Evolutionary conservation across 2,888 invertebrate genomes (phyloP).

Genomic region (Matsumyia berberina): DNA sequence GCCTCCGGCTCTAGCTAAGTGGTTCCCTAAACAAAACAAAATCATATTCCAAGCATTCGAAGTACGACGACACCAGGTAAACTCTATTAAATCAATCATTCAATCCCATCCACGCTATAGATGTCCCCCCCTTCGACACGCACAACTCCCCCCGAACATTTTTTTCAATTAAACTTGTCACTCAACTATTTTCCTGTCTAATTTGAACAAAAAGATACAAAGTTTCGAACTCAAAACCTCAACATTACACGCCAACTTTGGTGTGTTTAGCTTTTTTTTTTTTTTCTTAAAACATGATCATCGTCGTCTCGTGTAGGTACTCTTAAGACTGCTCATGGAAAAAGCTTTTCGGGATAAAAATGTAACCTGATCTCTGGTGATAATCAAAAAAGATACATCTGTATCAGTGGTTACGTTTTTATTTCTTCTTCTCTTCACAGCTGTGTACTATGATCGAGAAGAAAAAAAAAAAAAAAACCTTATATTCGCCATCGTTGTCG

Average conservation of each 20-base stretch:
- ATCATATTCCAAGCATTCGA: slow-evolving; percentile 4
- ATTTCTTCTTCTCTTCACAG: slow-evolving; percentile 24
- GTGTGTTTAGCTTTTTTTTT: slow-evolving; percentile 39
- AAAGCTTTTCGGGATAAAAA: slow-evolving; percentile 70
- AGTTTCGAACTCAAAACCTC: slow-evolving; percentile 16
- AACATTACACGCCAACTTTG: slow-evolving; percentile 13
- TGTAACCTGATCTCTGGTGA: slow-evolving; percentile 69
- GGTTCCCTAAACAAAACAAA: slow-evolving; percentile 6
- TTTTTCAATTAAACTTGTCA: slow-evolving; percentile 67
- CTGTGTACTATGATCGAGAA: slow-evolving; percentile 38
- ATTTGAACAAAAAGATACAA: slow-evolving; percentile 42
- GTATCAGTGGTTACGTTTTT: slow-evolving; percentile 36
- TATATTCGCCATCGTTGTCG: slow-evolving; percentile 43
- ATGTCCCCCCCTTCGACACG: slow-evolving; percentile 1
- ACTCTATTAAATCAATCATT: slow-evolving; percentile 33
- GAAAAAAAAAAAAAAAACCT: too few species aligned
- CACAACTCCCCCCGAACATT: neutral
- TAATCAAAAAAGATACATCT: slow-evolving; percentile 67
- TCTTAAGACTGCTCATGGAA: slow-evolving; percentile 24
- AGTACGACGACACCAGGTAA: slow-evolving; percentile 53
- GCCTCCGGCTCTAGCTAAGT: neutral
- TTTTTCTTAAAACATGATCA: neutral
- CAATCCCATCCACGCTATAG: slow-evolving; percentile 8
- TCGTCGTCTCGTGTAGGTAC: neutral
- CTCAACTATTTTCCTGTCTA: slow-evolving; percentile 60